Conservation (phyloP, 30 jellyfish, hydroid and myxozoan genomes). For the Hydractinia symbiolongicarpus region DNA sequence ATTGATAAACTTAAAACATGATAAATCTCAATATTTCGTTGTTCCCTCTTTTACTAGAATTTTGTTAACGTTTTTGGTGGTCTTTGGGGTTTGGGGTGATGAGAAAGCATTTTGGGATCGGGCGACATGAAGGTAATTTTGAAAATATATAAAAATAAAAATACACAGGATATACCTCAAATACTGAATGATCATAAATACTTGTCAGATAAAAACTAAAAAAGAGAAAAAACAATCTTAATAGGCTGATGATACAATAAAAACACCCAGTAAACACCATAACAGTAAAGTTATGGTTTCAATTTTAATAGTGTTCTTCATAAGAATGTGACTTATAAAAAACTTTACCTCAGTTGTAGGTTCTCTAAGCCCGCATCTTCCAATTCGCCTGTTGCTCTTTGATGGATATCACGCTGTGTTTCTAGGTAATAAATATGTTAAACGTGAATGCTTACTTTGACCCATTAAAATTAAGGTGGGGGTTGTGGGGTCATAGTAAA, state of each 20-base stretch:
- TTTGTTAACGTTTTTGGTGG: too few relatives aligned
- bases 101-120: too few relatives aligned
- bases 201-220: conserved; percentile 82
- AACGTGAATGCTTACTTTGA: background rate
- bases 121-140: too few relatives aligned
- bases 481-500: too few relatives aligned
- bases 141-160: too few relatives aligned
- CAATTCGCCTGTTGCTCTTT: conserved; percentile 78
- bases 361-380: conserved; percentile 81
- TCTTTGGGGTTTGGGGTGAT: too few relatives aligned
- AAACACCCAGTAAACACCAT: too few relatives aligned
- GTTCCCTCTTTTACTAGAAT: too few relatives aligned
- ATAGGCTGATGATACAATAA: too few relatives aligned
- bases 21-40: too few relatives aligned
- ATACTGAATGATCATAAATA: conserved; percentile 80
- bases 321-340: background rate
- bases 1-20: too few relatives aligned
- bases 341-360: conserved; percentile 53
- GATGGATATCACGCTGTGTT: conserved; percentile 87
- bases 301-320: background rate
- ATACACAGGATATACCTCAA: conserved; percentile 58
- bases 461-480: background rate
- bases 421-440: conserved; percentile 18
- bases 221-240: too few relatives aligned
- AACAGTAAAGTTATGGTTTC: background rate